Base-by-base conservation (phyloP, 2,113 vertebrate genomes). In the Mohoua ochrocephala region DNA sequence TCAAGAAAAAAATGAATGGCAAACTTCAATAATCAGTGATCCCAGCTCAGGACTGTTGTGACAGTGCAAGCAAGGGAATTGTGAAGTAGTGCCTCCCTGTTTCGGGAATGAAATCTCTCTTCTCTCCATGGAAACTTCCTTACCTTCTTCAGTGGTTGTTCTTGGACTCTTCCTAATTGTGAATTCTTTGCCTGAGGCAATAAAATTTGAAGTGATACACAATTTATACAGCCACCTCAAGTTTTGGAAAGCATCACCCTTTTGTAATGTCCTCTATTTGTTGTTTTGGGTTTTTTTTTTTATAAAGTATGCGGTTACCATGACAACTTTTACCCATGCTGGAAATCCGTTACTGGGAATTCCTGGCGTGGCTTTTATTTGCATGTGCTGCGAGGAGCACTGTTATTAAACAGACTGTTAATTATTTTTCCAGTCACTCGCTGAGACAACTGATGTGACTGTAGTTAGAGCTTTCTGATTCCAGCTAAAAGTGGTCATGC, bases 401-500 rank as follows among this genome's bases (percentile, higher is more conserved):
- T 94, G 88, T 88, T 95, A 87, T 96, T 97, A 97, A 98, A 96
- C 82, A 95, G 74, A 53, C 63, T 95, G 44, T 67, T 96, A 93
- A 65, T 89, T 90, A 91, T 59, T 94, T 86, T 96, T 92, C 64
- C 33, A 76, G 60, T 74, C 93, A 86, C 54, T 81, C 21, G 24
- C 70, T 88, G 49, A 84, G 64, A 73, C 47, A 67, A 49, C n/a
- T 70, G n/a, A 67, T 87, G 52, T 65, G 68, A 84, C 22, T 67
- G 15, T 49, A 74, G 65, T 61, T 77, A 54, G 12, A 69, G 81
- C 80, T 96, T 84, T 84, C 39, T 95, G 42, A 54, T 90, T 95
- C 70, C 53, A 89, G 83, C 70, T 94, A 39, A n/a, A 24, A 31
- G 77, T 63, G 53, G 50, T 60, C 54, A 31, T 61, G 73, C 59